phyloP scores from a whole-genome alignment of 2,888 invertebrate genomes.

The Melinaea menophilus region DNA sequence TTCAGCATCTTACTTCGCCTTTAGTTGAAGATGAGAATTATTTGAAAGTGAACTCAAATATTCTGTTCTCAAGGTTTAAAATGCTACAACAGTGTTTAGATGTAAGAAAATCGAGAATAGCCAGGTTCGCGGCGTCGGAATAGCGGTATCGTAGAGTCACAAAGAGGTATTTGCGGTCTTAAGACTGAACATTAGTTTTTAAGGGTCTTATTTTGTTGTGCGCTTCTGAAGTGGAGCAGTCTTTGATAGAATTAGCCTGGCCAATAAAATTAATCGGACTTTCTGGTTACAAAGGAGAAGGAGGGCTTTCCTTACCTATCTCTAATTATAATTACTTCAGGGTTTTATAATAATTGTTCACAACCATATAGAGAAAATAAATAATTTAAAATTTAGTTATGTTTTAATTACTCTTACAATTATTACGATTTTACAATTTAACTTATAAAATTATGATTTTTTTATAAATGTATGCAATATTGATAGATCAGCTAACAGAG shows the following conservation, averaged over 20 bases:
- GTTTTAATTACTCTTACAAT: too few species aligned
- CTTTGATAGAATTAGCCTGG: conserved; percentile 73
- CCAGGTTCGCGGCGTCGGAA: conserved; percentile 56
- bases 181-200: conserved; percentile 76
- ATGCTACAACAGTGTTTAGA: conserved; percentile 27
- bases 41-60: conserved; percentile 32
- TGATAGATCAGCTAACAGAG: too few species aligned
- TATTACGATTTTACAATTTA: too few species aligned
- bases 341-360: conserved; percentile 27
- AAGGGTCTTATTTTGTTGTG: conserved; percentile 76
- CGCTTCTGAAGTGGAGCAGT: conserved; percentile 66
- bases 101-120: conserved; percentile 54
- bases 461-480: too few species aligned
- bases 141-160: conserved; percentile 65
- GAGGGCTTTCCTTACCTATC: background rate
- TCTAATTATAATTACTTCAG: conserved; percentile 22
- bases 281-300: conserved; percentile 27
- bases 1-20: conserved; percentile 58
- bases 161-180: conserved; percentile 77
- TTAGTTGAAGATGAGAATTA: conserved; percentile 39
- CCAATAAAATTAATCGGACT: conserved; percentile 72
- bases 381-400: too few species aligned
- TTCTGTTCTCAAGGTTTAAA: conserved; percentile 29
- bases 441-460: too few species aligned
- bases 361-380: too few species aligned